phyloP scores from a whole-genome alignment of 2,113 vertebrate species.

The Poeciliopsis turrubarensis region DNA sequence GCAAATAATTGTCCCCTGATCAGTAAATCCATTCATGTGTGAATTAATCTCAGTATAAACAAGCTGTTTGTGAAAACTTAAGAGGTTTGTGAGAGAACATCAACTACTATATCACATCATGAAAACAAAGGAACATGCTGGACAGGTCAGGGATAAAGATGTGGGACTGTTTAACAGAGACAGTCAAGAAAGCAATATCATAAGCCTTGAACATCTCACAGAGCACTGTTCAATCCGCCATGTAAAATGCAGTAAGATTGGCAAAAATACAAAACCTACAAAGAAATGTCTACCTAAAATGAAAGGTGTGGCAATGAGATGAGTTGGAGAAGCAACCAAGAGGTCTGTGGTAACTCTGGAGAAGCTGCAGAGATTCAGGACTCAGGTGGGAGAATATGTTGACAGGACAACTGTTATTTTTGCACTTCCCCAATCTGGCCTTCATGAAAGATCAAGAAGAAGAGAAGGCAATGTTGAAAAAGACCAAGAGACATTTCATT shows the following conservation, averaged over 20 bases:
- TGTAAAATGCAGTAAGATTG: too few relatives aligned
- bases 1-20: not conserved
- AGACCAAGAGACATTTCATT: not conserved
- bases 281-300: not conserved
- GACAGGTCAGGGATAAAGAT: too few relatives aligned
- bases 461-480: not conserved
- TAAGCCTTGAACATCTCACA: too few relatives aligned
- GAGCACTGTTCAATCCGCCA: too few relatives aligned
- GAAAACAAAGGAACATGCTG: not conserved
- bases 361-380: not conserved
- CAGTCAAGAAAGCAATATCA: too few relatives aligned
- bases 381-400: not conserved
- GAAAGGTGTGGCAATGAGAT: not conserved
- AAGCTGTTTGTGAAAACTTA: not conserved
- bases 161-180: too few relatives aligned
- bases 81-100: not conserved
- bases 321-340: not conserved
- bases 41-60: not conserved
- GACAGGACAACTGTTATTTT: not conserved
- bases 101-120: not conserved
- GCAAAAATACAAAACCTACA: not conserved
- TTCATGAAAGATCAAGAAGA: not conserved
- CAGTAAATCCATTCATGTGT: not conserved
- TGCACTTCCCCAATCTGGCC: not conserved
- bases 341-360: not conserved